Percentiles rank a stretch among this genome's conserved stretches.
Conservation (phyloP, 2,888 invertebrate genomes). For the Galeopsomyia nigrocyanea region DNA sequence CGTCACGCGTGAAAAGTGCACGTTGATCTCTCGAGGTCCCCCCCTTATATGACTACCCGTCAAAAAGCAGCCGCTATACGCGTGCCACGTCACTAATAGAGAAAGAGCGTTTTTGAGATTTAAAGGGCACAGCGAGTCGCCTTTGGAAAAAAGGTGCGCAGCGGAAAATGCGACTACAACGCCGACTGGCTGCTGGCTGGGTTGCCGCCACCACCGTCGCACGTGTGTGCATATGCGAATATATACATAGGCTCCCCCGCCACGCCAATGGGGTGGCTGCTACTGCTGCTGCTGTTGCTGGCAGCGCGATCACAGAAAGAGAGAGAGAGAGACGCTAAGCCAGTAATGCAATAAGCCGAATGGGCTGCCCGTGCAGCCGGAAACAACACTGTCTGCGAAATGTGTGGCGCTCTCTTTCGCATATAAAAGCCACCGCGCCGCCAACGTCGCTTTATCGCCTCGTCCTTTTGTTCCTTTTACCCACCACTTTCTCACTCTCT, state of each 20-base stretch:
- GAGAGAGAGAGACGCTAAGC: conserved; percentile 59
- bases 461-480: not conserved
- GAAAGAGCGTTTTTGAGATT: conserved; percentile 32
- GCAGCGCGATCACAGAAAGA: not conserved
- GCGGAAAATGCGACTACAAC: conserved; percentile 55
- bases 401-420: conserved; percentile 7
- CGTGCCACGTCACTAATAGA: too few species aligned
- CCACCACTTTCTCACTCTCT: not conserved
- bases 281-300: too few species aligned
- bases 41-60: conserved; percentile 3
- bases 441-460: not conserved
- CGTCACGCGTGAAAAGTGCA: conserved; percentile 33
- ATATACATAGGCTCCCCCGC: conserved; percentile 19
- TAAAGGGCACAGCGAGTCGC: conserved; percentile 50
- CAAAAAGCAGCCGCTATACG: conserved; percentile 3
- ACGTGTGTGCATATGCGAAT: conserved; percentile 45
- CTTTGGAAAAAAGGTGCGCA: conserved; percentile 59
- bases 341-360: conserved; percentile 67
- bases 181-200: too few species aligned
- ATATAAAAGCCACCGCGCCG: too few species aligned
- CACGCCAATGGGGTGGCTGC: too few species aligned
- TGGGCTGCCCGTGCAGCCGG: conserved; percentile 44
- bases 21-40: not conserved
- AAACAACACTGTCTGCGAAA: conserved; percentile 19
- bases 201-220: conserved; percentile 30